Percentiles rank a stretch among this genome's conserved stretches.
These are phyloP conservation scores for Upupa epops DNA, from an alignment of 2,113 vertebrate species.

Conservation along the genomic window DNA sequence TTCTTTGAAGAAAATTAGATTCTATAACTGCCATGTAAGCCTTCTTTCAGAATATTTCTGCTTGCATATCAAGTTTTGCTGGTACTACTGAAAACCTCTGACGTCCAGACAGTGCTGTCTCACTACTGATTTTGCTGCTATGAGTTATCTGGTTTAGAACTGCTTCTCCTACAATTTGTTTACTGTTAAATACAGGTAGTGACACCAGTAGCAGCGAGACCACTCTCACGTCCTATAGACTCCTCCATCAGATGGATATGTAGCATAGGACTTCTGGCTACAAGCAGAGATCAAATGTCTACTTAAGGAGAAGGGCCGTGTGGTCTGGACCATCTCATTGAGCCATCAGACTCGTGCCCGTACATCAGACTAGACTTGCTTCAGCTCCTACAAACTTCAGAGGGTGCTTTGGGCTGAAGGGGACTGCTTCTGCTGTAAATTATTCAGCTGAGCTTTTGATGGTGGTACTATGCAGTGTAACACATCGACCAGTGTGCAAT, in stretches of 20 bases:
- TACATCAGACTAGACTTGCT: too few relatives aligned
- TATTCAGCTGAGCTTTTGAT: background rate
- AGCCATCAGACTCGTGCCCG: background rate
- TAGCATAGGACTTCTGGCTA: background rate
- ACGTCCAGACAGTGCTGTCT: rapidly evolving
- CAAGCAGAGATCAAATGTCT: background rate
- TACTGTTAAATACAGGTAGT: background rate
- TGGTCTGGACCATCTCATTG: background rate
- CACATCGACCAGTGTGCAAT: too few relatives aligned
- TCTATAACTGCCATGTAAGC: background rate
- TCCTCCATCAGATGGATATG: rapidly evolving
- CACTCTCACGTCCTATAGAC: rapidly evolving
- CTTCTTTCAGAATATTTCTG: background rate
- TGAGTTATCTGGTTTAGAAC: rapidly evolving
- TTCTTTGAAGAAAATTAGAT: background rate
- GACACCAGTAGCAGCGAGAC: rapidly evolving
- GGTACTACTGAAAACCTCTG: background rate
- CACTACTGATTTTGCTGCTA: background rate
- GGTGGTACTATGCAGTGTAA: background rate
- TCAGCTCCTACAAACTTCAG: background rate
- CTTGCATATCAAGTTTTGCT: rapidly evolving
- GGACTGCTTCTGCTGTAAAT: background rate
- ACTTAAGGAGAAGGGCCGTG: background rate
- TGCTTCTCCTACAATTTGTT: background rate
- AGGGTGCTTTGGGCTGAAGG: background rate